Conservation (phyloP, 2,797 vertebrate species). For the Parambassis ranga region DNA sequence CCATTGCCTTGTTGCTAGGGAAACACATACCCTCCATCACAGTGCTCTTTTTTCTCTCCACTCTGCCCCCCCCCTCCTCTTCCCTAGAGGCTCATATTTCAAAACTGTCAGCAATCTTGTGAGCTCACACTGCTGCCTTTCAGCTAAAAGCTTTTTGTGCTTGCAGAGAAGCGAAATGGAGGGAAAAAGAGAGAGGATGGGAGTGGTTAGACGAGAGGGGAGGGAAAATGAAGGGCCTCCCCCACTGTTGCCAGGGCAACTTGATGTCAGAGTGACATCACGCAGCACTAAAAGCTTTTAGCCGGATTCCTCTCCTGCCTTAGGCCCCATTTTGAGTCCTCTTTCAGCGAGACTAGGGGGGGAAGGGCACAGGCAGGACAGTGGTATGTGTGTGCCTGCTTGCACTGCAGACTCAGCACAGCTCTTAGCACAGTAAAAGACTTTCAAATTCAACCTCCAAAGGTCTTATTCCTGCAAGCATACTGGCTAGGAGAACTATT, state of each 20-base stretch:
- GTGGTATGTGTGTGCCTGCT: conserved; percentile 49
- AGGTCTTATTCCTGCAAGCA: conserved; percentile 49
- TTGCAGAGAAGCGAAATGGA: conserved; percentile 76
- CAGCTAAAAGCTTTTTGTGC: conserved; percentile 99
- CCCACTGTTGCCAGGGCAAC: conserved; percentile 94
- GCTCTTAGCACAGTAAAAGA: conserved; percentile 63
- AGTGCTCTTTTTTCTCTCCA: conserved; percentile 1
- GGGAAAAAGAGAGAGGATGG: conserved; percentile 49
- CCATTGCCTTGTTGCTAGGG: conserved; percentile 74
- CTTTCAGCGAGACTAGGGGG: conserved; percentile 83
- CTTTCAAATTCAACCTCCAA: conserved; percentile 68
- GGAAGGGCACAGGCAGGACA: conserved; percentile 72
- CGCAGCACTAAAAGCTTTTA: conserved; percentile 99
- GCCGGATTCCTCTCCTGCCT: conserved; percentile 98
- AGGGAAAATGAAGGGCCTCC: conserved; percentile 81
- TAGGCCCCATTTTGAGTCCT: conserved; percentile 99
- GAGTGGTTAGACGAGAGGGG: conserved; percentile 65
- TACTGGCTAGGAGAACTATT: conserved; percentile 34
- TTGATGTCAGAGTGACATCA: conserved; percentile 99
- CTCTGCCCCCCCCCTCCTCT: background rate
- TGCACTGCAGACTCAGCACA: conserved; percentile 54
- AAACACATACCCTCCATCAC: conserved; percentile 65
- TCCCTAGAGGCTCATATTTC: conserved; percentile 84
- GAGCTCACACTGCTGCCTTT: conserved; percentile 90
- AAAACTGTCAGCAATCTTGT: conserved; percentile 88